Evolutionary conservation across 2,888 invertebrate species (phyloP).

Genomic region (Quadriops clusia): DNA sequence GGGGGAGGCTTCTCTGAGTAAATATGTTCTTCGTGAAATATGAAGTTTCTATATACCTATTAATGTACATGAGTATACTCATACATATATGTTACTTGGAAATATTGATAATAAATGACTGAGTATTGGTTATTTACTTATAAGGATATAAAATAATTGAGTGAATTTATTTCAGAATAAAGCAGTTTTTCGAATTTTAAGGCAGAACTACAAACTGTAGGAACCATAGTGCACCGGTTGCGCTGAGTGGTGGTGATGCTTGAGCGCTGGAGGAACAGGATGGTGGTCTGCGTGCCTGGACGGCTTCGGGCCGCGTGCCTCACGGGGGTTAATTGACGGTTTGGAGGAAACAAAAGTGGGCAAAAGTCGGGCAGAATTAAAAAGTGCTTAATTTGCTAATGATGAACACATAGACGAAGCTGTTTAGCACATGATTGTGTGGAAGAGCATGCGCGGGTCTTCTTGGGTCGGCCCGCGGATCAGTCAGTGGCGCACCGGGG

Average conservation of each 20-base stretch:
- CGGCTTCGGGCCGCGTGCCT: neutral
- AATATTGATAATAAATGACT: no score
- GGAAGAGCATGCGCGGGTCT: slow-evolving; percentile 26
- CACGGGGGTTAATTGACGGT: slow-evolving; percentile 4
- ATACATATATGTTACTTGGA: no score
- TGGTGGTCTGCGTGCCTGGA: slow-evolving; percentile 1
- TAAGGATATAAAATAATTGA: no score
- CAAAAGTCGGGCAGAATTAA: slow-evolving; percentile 12
- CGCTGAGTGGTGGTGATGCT: neutral
- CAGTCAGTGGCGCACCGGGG: slow-evolving; percentile 25
- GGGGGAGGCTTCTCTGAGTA: no score
- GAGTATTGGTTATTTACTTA: no score
- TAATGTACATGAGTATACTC: no score
- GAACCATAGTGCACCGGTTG: neutral
- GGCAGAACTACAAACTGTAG: no score
- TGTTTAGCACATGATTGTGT: slow-evolving; percentile 20
- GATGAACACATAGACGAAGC: slow-evolving; percentile 8
- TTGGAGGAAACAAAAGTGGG: no score
- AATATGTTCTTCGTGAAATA: no score
- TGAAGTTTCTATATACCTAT: no score
- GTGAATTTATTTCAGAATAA: no score
- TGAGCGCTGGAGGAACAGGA: neutral
- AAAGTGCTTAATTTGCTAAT: slow-evolving; percentile 10
- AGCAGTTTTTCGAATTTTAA: no score
- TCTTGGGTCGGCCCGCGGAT: slow-evolving; percentile 11